Conservation (phyloP, 2,797 vertebrate genomes). For the Lepus oiostolus region DNA sequence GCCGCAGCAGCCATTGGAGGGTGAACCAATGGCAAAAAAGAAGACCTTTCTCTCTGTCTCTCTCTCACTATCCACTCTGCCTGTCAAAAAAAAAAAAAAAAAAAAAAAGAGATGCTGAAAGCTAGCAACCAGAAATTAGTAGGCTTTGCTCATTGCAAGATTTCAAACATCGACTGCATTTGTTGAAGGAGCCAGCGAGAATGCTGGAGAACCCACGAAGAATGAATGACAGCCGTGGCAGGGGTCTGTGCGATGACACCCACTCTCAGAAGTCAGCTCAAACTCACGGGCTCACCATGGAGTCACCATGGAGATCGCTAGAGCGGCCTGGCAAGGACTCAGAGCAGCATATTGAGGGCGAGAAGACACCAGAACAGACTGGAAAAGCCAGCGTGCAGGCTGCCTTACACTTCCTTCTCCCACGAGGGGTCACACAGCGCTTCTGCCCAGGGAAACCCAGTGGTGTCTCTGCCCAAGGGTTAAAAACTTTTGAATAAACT, state of each 20-base stretch:
- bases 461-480: background rate
- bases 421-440: background rate
- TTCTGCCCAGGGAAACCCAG: background rate
- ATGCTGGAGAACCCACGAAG: background rate
- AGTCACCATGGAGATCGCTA: no score
- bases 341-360: background rate
- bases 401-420: background rate
- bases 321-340: background rate
- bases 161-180: background rate
- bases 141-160: background rate
- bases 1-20: no score
- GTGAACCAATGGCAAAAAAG: no score
- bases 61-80: no score
- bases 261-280: background rate
- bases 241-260: background rate
- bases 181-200: background rate
- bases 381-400: background rate
- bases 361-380: background rate
- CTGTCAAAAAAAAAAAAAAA: no score
- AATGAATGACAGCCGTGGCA: background rate
- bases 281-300: no score
- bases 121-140: slow-evolving; percentile 26
- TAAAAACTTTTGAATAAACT: no score
- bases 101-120: background rate
- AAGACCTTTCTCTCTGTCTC: no score